Evolutionary conservation across 2,113 vertebrate species (phyloP).

Genomic region (Nansenia antarctica): DNA sequence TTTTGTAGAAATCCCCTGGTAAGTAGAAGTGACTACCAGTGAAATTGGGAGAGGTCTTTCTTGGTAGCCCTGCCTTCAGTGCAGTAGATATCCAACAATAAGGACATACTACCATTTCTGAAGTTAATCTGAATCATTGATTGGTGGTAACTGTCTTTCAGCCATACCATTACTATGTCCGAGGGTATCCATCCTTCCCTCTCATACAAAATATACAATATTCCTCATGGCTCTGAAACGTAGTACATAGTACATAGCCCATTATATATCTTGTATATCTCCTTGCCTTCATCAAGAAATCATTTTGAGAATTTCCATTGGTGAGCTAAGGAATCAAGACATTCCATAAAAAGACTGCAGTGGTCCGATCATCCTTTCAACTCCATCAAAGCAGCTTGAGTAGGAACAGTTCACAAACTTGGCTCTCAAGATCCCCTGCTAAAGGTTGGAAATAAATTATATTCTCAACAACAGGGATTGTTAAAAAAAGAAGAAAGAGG

Average conservation of each 20-base stretch:
- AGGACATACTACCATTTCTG: no score
- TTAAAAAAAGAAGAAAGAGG: not conserved
- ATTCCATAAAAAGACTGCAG: not conserved
- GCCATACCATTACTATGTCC: no score
- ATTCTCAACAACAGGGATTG: not conserved
- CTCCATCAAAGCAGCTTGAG: not conserved
- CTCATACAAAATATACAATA: no score
- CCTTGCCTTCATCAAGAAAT: not conserved
- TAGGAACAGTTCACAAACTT: not conserved
- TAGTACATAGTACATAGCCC: not conserved
- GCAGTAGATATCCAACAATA: not conserved
- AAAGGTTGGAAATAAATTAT: not conserved
- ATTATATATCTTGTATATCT: not conserved
- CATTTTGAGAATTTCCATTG: not conserved
- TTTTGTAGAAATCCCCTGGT: slow-evolving; percentile 13
- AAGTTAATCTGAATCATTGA: no score
- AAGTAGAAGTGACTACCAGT: slow-evolving; percentile 26
- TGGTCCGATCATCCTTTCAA: not conserved
- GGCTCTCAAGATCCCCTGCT: not conserved
- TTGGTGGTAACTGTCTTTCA: no score
- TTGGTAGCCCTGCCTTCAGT: not conserved
- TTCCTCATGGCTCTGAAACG: no score
- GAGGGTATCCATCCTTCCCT: no score
- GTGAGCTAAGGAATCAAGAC: not conserved
- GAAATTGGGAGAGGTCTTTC: not conserved